These are phyloP conservation scores for Drosophila parvula DNA, from an alignment of 1,140 invertebrate species.

Conservation along the genomic window DNA sequence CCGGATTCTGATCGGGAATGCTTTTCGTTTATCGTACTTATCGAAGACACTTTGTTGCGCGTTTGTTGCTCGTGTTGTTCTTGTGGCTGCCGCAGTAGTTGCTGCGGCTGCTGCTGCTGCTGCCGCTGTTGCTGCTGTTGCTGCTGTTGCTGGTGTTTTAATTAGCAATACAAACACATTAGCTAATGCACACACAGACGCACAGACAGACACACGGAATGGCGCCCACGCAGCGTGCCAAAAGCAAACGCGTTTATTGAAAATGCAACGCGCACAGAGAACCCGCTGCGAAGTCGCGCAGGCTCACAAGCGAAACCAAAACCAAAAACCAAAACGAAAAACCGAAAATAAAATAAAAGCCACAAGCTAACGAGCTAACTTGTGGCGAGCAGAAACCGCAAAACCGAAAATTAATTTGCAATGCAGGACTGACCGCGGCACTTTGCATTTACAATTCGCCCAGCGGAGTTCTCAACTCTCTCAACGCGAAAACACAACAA, in stretches of 20 bases:
- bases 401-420: slow-evolving; percentile 24
- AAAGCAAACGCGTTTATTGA: slow-evolving; percentile 79
- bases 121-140: slow-evolving; percentile 17
- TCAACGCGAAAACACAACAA: slow-evolving; percentile 16
- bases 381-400: slow-evolving; percentile 10
- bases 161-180: slow-evolving; percentile 81
- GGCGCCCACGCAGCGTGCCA: slow-evolving; percentile 74
- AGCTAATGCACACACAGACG: slow-evolving; percentile 61
- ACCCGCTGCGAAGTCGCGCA: slow-evolving; percentile 30
- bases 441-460: slow-evolving; percentile 41
- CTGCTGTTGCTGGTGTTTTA: slow-evolving; percentile 64
- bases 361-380: slow-evolving; percentile 26
- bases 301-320: slow-evolving; percentile 25
- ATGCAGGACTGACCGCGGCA: slow-evolving; percentile 39
- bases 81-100: slow-evolving; percentile 56
- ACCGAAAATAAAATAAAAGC: slow-evolving; percentile 31
- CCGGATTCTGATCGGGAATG: slow-evolving; percentile 60
- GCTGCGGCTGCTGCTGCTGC: slow-evolving; percentile 18
- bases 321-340: slow-evolving; percentile 26
- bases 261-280: slow-evolving; percentile 56
- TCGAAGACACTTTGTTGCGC: slow-evolving; percentile 74
- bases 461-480: slow-evolving; percentile 28
- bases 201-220: slow-evolving; percentile 30
- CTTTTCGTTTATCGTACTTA: slow-evolving; percentile 63
- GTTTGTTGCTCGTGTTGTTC: slow-evolving; percentile 62